Evolutionary conservation across 2,888 invertebrate species (phyloP), one percentile per base, ranked within the genome.

Genomic region (Oligia strigilis): DNA sequence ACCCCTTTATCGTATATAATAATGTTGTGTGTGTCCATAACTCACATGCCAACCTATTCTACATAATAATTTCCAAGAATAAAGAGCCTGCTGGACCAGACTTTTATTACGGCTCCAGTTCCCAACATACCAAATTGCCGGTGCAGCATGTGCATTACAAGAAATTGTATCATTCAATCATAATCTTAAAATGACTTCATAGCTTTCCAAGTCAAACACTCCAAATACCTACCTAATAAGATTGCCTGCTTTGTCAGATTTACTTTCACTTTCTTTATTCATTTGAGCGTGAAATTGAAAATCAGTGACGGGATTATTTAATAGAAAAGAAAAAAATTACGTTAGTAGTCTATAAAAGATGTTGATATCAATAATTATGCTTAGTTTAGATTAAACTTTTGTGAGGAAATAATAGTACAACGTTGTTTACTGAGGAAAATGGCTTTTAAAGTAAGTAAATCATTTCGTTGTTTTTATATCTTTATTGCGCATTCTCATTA

Each of bases 261-360:
- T 89, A 95, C 96, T 95, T 95, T 95, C 95, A 94, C 95, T 95
- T 94, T 94, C 92, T 88, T 91, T 88, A 91, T 85, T 92, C 93
- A 94, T 81, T 93, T 83, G 89, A 92, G 94, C 95, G 91, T 95
- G 94, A 96, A 96, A 97, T 96, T 94, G 85, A 91, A 93, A 92
- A 92, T 92, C 88, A 84, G 92, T 87, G 87, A 90, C 90, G 88
- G 87, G 84, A 89, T 89, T 90, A 87, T 89, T 88, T 86, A 91
- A 91, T 84, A 88, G 80, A 90, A 93, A 92, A 92, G 88, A 89
- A 91, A 91, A 90, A 91, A 81, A 81, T 80, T 55, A 71, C 52
- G 49, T 40, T 49, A 58, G 64, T 83, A 91, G 90, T 92, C 92
- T 95, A 95, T 95, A 91, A 94, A 95, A 94, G 91, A 88, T 89